phyloP scores from a whole-genome alignment of 1,140 invertebrate species.

The Aphelinus certus region DNA sequence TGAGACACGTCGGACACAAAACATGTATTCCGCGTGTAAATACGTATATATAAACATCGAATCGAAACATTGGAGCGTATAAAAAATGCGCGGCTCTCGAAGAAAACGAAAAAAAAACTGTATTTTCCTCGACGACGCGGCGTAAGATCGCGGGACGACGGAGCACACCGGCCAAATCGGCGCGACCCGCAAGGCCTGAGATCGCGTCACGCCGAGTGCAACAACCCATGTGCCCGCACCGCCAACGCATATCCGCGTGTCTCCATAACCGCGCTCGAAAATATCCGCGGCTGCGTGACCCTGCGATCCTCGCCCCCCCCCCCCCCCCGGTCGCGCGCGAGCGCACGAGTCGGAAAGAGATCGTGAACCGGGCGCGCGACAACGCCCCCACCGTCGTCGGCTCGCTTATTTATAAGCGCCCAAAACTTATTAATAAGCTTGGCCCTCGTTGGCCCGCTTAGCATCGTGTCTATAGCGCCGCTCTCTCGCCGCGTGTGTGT shows the following conservation, averaged over 20 bases:
- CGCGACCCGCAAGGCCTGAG: background rate
- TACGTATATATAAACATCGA: too few species aligned
- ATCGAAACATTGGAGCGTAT: too few species aligned
- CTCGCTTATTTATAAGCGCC: slow-evolving; percentile 25
- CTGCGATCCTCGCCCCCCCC: background rate
- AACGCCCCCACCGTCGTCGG: background rate
- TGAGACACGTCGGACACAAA: too few species aligned
- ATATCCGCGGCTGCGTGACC: slow-evolving; percentile 1
- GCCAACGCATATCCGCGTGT: background rate
- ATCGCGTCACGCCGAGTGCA: slow-evolving; percentile 14
- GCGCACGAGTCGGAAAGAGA: background rate
- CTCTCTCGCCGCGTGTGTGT: background rate
- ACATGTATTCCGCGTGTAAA: too few species aligned
- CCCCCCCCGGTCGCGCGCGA: slow-evolving; percentile 5
- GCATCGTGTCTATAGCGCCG: slow-evolving; percentile 2
- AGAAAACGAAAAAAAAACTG: too few species aligned
- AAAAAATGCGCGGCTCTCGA: too few species aligned
- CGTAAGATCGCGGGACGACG: too few species aligned
- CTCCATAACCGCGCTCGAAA: slow-evolving; percentile 13
- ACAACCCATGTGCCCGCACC: slow-evolving; percentile 4
- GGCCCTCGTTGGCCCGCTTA: slow-evolving; percentile 40
- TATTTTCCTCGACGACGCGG: too few species aligned
- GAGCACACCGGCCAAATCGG: too few species aligned
- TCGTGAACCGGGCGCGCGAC: slow-evolving; percentile 1
- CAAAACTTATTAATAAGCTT: slow-evolving; percentile 38